Base-by-base conservation (phyloP, 2,888 invertebrate genomes). In the Halictus ligatus region DNA sequence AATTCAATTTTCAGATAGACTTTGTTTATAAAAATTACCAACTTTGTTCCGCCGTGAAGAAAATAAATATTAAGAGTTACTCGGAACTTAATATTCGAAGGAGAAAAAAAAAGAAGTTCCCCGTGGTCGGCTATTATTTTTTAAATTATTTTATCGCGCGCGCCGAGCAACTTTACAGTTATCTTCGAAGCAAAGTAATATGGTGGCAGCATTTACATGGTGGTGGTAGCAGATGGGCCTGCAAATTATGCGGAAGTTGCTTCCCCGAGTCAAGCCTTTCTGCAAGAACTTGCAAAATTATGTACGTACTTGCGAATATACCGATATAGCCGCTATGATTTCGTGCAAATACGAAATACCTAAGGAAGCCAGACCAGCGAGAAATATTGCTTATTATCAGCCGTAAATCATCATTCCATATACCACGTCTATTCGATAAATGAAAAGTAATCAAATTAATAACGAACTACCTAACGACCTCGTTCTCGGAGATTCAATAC, bases 251-350 rank as follows among this genome's bases (percentile, higher is more conserved):
- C 15, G 13, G 43, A 80, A 82, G 73, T 80, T 82, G 15, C 76
- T n/a, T 43, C 25, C 43, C 6, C 18, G 8, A 76, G n/a, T n/a
- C 46, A 71, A 71, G n/a, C 29, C 69, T 77, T 69, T 78, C 40
- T 29, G 48, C 81, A 58, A 54, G 69, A 80, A 83, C 69, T 71
- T 80, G 82, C 50, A 80, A 82, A 80, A 74, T 80, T 82, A 67
- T 50, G 79, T 48, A 25, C 46, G 58, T 72, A 72, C 71, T 60
- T 72, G 80, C 80, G 71, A 79, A 72, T 79, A 72, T 15, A 40
- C 60, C 46, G 73, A 64, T 73, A 80, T 50, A 29, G 10, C 48
- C 25, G 80, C 35, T 15, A 64, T 12, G 46, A 79, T 81, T 78
- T 81, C 35, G 21, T 48, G 40, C 58, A 35, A 69, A 54, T 78